Conservation (phyloP, 2,888 invertebrate genomes). For the Notocelia uddmanniana region DNA sequence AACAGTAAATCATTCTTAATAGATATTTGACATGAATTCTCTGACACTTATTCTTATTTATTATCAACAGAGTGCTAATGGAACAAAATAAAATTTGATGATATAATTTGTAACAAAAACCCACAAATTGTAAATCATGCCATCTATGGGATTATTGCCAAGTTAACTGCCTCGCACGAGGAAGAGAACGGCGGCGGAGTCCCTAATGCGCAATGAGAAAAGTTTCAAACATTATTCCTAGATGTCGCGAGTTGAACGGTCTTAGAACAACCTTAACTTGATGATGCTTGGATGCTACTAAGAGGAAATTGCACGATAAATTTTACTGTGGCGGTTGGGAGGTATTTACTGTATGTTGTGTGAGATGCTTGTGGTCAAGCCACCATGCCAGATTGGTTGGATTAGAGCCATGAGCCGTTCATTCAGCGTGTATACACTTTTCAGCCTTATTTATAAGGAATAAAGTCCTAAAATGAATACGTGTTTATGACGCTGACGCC, state of each 20-base stretch:
- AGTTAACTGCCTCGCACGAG: not conserved
- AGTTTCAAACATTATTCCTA: not conserved
- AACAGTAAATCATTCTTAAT: slow-evolving; percentile 2
- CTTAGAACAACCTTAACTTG: not conserved
- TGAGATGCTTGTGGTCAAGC: slow-evolving; percentile 60
- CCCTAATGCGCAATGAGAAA: not conserved
- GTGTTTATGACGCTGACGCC: not conserved
- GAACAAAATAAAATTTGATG: slow-evolving; percentile 1
- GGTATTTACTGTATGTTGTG: too few relatives aligned
- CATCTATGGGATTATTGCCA: not conserved
- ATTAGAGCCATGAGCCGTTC: slow-evolving; percentile 75
- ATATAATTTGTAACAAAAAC: slow-evolving; percentile 17
- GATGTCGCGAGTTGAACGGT: not conserved
- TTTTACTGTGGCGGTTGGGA: not conserved
- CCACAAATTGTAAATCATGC: not conserved
- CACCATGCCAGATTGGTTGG: slow-evolving; percentile 53
- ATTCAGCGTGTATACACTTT: too few relatives aligned
- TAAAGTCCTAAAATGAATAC: too few relatives aligned
- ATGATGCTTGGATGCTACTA: not conserved
- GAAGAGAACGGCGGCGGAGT: not conserved
- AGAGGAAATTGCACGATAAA: too few relatives aligned
- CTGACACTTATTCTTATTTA: slow-evolving; percentile 10
- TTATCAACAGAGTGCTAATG: slow-evolving; percentile 13
- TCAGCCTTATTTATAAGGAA: too few relatives aligned
- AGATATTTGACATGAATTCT: slow-evolving; percentile 12